These are phyloP conservation scores for Trachelus iudaicus DNA, from an alignment of 2,888 invertebrate species.

Conservation along the genomic window DNA sequence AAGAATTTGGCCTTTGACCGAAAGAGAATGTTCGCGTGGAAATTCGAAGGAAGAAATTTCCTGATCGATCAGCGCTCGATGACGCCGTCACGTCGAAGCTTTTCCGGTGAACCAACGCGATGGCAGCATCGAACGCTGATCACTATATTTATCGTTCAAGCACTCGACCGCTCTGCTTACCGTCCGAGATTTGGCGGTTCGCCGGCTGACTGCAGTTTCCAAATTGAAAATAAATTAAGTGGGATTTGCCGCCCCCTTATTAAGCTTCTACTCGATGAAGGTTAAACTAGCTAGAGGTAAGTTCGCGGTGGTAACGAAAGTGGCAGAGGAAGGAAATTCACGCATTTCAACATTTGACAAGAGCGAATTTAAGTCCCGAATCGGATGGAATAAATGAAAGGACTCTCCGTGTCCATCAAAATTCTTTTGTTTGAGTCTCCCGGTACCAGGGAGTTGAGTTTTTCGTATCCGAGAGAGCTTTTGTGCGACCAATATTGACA, in stretches of 20 bases:
- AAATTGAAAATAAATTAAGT: too few species aligned
- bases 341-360: background rate
- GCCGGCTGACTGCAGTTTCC: too few species aligned
- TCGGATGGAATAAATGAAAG: background rate
- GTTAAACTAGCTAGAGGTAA: background rate
- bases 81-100: slow-evolving; percentile 14
- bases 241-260: too few species aligned
- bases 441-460: too few species aligned
- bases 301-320: background rate
- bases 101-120: slow-evolving; percentile 36
- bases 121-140: slow-evolving; percentile 44
- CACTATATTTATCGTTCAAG: background rate
- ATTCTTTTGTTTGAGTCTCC: slow-evolving; percentile 1
- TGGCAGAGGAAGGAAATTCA: slow-evolving; percentile 4
- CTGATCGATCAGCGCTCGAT: background rate
- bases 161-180: too few species aligned
- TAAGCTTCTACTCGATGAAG: too few species aligned
- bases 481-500: background rate
- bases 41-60: background rate
- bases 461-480: background rate
- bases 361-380: background rate
- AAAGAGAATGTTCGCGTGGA: background rate
- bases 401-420: background rate
- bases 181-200: too few species aligned
- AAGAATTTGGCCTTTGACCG: background rate